phyloP scores from a whole-genome alignment of 2,113 vertebrate genomes.

The Tichodroma muraria region DNA sequence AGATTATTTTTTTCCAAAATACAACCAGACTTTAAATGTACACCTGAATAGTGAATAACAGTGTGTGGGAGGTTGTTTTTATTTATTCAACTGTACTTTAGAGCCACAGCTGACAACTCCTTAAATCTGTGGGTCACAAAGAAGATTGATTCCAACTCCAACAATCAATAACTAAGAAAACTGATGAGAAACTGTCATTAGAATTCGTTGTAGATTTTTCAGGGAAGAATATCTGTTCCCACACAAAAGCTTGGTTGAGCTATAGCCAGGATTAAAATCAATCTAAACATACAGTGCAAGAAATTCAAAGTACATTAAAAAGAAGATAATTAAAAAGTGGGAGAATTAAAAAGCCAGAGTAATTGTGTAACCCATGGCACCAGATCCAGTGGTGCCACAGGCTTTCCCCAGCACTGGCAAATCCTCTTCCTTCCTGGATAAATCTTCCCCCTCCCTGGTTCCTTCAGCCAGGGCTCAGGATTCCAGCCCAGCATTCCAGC shows the following conservation, averaged over 20 bases:
- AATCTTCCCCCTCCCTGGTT: neutral
- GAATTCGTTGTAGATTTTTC: neutral
- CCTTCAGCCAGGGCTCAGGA: neutral
- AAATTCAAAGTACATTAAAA: neutral
- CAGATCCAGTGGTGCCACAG: neutral
- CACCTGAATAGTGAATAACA: neutral
- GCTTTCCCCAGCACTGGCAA: neutral
- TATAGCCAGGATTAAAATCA: neutral
- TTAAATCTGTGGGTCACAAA: neutral
- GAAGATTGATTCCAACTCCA: neutral
- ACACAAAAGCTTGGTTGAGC: neutral
- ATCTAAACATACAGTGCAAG: neutral
- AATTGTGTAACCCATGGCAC: neutral
- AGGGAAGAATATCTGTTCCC: neutral
- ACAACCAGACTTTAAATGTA: neutral
- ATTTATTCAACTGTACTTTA: neutral
- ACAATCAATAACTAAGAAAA: neutral
- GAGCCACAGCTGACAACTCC: neutral
- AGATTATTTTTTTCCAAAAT: neutral
- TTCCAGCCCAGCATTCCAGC: neutral
- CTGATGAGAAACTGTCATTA: neutral
- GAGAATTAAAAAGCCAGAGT: neutral
- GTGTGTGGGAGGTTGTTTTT: neutral
- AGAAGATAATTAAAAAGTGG: neutral
- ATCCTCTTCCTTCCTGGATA: neutral